Evolutionary conservation across 1,140 invertebrate genomes (phyloP).

Genomic region (Rhyacophila brunnea): DNA sequence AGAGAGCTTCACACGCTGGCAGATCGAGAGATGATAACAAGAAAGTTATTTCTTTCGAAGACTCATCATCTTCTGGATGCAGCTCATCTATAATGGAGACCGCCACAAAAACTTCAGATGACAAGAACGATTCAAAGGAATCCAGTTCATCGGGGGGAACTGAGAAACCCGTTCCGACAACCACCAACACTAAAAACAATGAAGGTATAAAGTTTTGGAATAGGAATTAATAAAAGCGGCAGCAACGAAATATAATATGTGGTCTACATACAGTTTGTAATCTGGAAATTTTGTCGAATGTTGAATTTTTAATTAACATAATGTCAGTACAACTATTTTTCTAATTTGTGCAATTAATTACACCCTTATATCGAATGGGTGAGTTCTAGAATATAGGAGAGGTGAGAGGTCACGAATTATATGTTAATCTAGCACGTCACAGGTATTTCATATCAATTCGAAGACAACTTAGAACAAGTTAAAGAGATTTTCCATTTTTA

Average conservation of each 20-base stretch:
- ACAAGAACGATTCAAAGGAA: conserved; percentile 38
- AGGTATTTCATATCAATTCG: no score
- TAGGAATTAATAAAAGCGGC: background rate
- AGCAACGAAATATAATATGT: background rate
- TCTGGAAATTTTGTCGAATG: no score
- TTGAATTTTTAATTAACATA: no score
- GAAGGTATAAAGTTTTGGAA: conserved; percentile 39
- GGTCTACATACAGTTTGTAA: background rate
- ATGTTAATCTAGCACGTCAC: no score
- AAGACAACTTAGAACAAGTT: no score
- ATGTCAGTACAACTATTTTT: no score
- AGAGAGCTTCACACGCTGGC: conserved; percentile 42
- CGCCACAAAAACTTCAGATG: conserved; percentile 47
- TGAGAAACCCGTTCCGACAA: conserved; percentile 11
- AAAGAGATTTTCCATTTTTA: no score
- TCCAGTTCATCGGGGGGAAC: background rate
- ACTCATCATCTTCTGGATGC: conserved; percentile 41
- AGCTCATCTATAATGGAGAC: conserved; percentile 46
- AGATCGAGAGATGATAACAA: conserved; percentile 53
- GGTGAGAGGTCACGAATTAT: no score
- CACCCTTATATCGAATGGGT: no score
- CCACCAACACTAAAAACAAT: conserved; percentile 37
- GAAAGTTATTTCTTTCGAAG: conserved; percentile 44
- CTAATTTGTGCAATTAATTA: no score
- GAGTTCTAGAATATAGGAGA: no score